Base-by-base conservation (phyloP, 2,888 invertebrate genomes). In the Apamea epomidion region DNA sequence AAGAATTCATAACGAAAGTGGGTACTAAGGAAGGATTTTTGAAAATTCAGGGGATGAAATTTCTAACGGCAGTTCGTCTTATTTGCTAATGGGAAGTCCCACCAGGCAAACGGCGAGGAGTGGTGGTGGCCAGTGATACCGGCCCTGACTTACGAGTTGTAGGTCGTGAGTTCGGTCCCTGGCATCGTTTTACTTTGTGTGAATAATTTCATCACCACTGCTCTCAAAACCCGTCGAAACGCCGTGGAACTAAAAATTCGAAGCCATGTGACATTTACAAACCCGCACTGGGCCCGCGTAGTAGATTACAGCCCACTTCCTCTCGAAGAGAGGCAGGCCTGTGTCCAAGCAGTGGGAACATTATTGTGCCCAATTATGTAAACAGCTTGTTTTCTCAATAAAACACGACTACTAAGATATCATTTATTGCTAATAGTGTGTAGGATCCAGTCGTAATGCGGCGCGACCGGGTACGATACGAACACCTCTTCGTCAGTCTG, bases 401-500 rank as follows among this genome's bases (percentile, higher is more conserved):
- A 87, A 80, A 81, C 85, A 62, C n/a, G 6, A 48, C 18, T 37
- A 21, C 37, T 42, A 42, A 60, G 1, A n/a, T 58, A 77, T 85
- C 37, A 82, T 87, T 82, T 84, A 87, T 85, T 85, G 32, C 62
- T 67, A 42, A 87, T 71, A 74, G 80, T 74, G 16, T 79, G 76
- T 8, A 70, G 62, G 37, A 93, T 90, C 92, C 92, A 92, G 5
- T 80, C 72, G 8, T 83, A 74, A 76, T 91, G 89, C 0, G 74
- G 29, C 25, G 81, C 71, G 14, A 92, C 74, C 0, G 91, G 84
- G 82, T 87, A 87, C 10, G 89, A 91, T 6, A 88, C 80, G 48
- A 88, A 89, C 74, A 74, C 85, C 82, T 76, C 78, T 67, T 85
- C 87, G 54, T 91, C 92, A 0, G 90, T 85, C 76, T 91, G 90